Evolutionary conservation across 2,113 vertebrate species (phyloP).

Genomic region (Protobothrops mucrosquamatus): DNA sequence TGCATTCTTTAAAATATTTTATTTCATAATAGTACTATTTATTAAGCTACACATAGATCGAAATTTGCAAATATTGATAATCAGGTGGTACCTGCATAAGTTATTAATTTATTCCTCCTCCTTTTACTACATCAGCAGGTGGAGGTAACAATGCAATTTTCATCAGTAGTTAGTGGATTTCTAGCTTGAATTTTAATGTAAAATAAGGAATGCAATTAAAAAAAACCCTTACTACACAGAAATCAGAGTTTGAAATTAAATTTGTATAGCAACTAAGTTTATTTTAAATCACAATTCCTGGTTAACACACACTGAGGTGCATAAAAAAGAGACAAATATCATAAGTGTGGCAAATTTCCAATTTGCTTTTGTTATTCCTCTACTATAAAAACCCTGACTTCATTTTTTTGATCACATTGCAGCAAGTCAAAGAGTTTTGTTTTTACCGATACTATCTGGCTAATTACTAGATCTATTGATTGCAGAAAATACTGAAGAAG

Average conservation of each 20-base stretch:
- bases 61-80: neutral
- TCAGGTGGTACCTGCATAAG: neutral
- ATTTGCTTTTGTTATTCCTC: neutral
- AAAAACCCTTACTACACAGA: neutral
- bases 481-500: constrained; percentile 2
- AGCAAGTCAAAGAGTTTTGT: neutral
- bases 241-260: neutral
- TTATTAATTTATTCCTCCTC: neutral
- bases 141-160: neutral
- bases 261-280: neutral
- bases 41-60: neutral
- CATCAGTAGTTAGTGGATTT: neutral
- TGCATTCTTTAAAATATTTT: neutral
- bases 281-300: neutral
- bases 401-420: neutral
- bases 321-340: neutral
- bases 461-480: neutral
- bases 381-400: neutral
- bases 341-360: neutral
- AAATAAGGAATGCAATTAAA: neutral
- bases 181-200: neutral
- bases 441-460: accelerated
- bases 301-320: neutral
- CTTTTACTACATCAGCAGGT: neutral
- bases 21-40: neutral